These are phyloP conservation scores for Choloepus hoffmanni DNA, from an alignment of 2,113 vertebrate genomes.

Conservation along the genomic window DNA sequence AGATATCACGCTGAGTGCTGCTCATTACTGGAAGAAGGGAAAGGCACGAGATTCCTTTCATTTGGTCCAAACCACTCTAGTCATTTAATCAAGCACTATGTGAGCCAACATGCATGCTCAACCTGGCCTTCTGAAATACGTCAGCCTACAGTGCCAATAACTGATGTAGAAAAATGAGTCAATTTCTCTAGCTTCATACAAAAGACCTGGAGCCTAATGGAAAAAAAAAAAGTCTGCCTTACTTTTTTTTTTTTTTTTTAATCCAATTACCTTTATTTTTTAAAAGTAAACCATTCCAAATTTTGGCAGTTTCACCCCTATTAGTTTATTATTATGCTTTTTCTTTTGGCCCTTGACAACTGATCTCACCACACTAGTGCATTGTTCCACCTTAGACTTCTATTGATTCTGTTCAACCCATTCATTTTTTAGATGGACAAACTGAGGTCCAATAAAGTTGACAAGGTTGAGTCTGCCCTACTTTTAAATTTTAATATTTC, in stretches of 20 bases:
- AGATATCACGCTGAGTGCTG: background rate
- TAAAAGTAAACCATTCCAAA: background rate
- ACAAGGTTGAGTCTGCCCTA: background rate
- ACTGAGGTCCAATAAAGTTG: background rate
- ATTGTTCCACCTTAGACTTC: background rate
- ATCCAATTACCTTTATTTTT: background rate
- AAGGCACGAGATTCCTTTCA: background rate
- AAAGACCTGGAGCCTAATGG: background rate
- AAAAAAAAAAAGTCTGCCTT: background rate
- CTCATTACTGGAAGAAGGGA: background rate
- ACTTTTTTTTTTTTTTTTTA: background rate
- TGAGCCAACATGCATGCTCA: background rate
- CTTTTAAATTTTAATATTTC: background rate
- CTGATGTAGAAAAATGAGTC: background rate
- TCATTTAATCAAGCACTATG: background rate
- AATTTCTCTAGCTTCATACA: background rate
- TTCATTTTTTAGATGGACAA: background rate
- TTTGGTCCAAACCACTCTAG: background rate
- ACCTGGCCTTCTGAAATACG: background rate
- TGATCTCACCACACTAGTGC: background rate
- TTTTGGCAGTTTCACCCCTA: background rate
- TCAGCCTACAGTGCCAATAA: background rate
- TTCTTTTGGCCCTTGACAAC: background rate
- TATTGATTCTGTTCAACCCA: background rate
- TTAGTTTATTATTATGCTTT: background rate